Base-by-base conservation (phyloP, 2,888 invertebrate species). In the Hypsopygia costalis region DNA sequence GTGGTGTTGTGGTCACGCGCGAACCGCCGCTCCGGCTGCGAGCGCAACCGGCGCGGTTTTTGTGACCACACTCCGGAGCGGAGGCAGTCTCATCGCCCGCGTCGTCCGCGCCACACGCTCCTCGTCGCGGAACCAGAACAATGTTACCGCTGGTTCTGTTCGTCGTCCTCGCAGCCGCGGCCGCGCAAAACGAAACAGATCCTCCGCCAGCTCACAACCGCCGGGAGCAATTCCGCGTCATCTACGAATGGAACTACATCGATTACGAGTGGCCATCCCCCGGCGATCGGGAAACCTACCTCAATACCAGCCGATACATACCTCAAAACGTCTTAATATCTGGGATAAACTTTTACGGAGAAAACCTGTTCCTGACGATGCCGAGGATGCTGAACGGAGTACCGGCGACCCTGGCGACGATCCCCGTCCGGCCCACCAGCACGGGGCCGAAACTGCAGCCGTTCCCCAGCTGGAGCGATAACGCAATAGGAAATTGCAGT, bases 381-480 rank as follows among this genome's bases (percentile, higher is more conserved):
- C 94, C 94, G 31, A 85, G 94, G 56, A 92, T 93, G 92, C 89
- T 91, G 58, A 83, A 86, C 43, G 94, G 94, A 6, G 93, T 94
- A 2, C 94, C 94, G 25, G 93, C 92, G 28, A 94, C 94, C 1
- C 75, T 94, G 21, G 92, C 90, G 0, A 89, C 91, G 44, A 89
- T 91, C 16, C 88, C 92, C 12, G 77, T 89, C 33, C 64, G 74
- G 47, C 75, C 78, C 49, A 80, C 76, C 53, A 86, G 82, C 51
- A 90, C 91, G n/a, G 81, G 90, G 38, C 92, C 92, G 10, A 78
- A 83, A 30, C 70, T 94, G 33, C 89, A 89, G 39, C 93, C 94
- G 1, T 95, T 92, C 69, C 94, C 94, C 44, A 92, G 89, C 48
- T 94, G 94, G 94, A 89, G 83, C 11, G 91, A 91, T 82, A 94